Conservation (phyloP, 2,113 vertebrate genomes). For the Myiozetetes cayanensis region DNA sequence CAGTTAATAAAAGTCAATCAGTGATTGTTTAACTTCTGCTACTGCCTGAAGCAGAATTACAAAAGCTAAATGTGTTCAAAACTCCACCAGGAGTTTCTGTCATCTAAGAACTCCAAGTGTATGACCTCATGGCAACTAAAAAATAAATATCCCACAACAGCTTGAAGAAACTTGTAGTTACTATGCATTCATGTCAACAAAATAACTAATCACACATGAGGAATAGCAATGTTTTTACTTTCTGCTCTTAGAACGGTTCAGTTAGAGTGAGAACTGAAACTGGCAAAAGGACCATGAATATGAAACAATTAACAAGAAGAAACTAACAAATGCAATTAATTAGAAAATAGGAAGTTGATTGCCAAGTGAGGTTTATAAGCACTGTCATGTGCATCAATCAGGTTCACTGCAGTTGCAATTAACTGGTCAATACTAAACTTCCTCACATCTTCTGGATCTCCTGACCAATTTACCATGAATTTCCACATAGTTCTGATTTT, state of each 20-base stretch:
- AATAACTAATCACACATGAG: constrained; percentile 28
- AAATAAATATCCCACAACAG: constrained; percentile 65
- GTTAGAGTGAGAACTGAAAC: not conserved
- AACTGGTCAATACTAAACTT: constrained; percentile 56
- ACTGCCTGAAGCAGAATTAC: constrained; percentile 74
- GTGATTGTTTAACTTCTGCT: constrained; percentile 72
- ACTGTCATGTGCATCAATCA: constrained; percentile 47
- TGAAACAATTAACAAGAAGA: constrained; percentile 17
- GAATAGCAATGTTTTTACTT: not conserved
- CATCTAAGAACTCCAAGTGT: constrained; percentile 61
- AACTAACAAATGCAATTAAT: constrained; percentile 48
- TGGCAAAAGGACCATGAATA: constrained; percentile 17
- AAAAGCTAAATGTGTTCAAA: constrained; percentile 60
- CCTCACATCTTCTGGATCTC: constrained; percentile 27
- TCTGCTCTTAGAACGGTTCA: not conserved
- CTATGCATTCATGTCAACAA: constrained; percentile 31
- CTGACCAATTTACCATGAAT: constrained; percentile 35
- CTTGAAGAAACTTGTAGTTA: constrained; percentile 72
- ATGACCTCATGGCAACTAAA: constrained; percentile 61
- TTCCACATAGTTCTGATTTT: not conserved
- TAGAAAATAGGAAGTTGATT: constrained; percentile 64
- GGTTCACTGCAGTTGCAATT: constrained; percentile 47
- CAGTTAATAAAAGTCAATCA: constrained; percentile 82
- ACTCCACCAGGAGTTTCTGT: constrained; percentile 62
- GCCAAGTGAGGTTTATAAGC: constrained; percentile 35